These are phyloP conservation scores for Willowsia nigromaculata DNA, from an alignment of 2,888 invertebrate genomes.

Conservation along the genomic window DNA sequence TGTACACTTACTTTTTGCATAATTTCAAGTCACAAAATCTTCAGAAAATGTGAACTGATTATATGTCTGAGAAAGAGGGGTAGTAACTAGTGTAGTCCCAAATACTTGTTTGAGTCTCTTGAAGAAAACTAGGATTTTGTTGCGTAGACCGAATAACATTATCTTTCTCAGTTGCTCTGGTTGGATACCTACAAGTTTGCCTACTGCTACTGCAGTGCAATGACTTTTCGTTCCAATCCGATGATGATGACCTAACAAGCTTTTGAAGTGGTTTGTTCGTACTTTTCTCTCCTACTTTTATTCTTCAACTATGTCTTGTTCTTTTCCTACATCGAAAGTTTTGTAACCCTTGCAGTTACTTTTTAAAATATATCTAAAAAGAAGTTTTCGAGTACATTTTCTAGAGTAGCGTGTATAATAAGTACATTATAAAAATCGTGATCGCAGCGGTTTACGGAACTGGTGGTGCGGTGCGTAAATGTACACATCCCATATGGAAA, in stretches of 20 bases:
- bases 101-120: neutral
- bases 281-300: slow-evolving; percentile 11
- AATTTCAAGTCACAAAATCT: neutral
- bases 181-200: neutral
- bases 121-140: neutral
- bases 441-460: neutral
- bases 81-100: neutral
- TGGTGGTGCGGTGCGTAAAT: neutral
- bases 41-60: neutral
- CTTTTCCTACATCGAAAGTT: neutral
- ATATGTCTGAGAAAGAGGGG: neutral
- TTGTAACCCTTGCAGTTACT: neutral
- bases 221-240: slow-evolving; percentile 39
- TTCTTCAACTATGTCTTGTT: slow-evolving; percentile 22
- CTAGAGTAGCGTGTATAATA: neutral
- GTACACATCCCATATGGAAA: neutral
- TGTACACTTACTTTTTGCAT: neutral
- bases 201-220: slow-evolving; percentile 28
- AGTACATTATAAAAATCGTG: neutral
- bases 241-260: slow-evolving; percentile 61
- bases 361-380: neutral
- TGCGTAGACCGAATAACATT: neutral
- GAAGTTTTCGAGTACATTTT: neutral
- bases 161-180: neutral
- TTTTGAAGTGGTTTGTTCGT: slow-evolving; percentile 56